Evolutionary conservation across 2,797 vertebrate genomes (phyloP).

Genomic region (Dallia pectoralis): DNA sequence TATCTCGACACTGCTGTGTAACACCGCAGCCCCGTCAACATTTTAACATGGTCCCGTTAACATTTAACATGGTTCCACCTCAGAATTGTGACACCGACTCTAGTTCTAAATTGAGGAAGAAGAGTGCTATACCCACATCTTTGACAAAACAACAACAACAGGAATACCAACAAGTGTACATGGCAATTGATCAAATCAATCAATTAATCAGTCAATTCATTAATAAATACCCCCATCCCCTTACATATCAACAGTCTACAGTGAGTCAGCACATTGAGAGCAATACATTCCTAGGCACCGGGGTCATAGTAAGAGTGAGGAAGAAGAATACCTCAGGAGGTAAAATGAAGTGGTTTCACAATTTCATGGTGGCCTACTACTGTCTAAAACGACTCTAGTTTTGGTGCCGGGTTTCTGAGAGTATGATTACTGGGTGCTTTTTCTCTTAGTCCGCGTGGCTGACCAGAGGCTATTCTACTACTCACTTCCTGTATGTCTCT

Average conservation of each 20-base stretch:
- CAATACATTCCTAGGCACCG: slow-evolving; percentile 2
- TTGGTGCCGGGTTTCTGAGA: neutral
- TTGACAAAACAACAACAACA: neutral
- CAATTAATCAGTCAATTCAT: neutral
- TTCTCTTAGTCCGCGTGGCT: neutral
- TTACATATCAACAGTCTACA: neutral
- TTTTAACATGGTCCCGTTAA: neutral
- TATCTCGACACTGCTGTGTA: neutral
- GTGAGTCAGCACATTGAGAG: slow-evolving; percentile 1
- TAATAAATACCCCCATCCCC: neutral
- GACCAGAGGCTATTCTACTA: neutral
- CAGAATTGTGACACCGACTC: neutral
- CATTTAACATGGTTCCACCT: neutral
- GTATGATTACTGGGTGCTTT: neutral
- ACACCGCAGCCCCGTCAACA: neutral
- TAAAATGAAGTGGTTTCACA: neutral
- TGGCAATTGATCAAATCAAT: neutral
- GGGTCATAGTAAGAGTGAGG: neutral
- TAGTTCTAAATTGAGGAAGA: neutral
- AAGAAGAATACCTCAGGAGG: neutral
- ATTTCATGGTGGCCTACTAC: neutral
- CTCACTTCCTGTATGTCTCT: neutral
- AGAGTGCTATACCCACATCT: neutral
- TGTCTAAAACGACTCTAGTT: neutral
- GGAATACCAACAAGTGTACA: neutral